These are phyloP conservation scores for Leptinotarsa undecemlineata DNA, from an alignment of 1,140 invertebrate species.

Conservation along the genomic window DNA sequence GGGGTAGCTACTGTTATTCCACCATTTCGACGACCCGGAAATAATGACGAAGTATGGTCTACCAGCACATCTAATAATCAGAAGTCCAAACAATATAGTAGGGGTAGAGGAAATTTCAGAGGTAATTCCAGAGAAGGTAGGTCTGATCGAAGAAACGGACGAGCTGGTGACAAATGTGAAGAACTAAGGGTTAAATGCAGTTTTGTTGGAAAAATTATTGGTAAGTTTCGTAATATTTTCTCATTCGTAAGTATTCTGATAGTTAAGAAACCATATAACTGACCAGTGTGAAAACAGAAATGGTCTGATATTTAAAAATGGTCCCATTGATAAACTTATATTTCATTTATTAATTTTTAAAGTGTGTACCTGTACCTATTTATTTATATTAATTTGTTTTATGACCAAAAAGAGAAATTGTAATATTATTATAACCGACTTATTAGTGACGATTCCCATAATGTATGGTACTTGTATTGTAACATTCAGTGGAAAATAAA, in stretches of 20 bases:
- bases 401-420: no score
- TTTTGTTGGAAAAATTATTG: slow-evolving; percentile 36
- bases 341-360: no score
- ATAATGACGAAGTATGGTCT: slow-evolving; percentile 12
- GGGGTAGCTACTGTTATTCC: background rate
- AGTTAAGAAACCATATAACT: background rate
- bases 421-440: no score
- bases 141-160: slow-evolving; percentile 2
- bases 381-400: no score
- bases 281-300: background rate
- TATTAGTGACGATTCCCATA: no score
- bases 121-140: background rate
- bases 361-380: no score
- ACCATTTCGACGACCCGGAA: background rate
- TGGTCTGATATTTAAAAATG: background rate
- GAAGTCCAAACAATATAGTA: background rate
- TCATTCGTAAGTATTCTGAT: no score
- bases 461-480: no score
- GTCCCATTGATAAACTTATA: no score
- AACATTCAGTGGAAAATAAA: no score
- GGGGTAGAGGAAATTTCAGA: background rate
- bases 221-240: background rate
- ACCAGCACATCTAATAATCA: background rate
- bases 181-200: slow-evolving; percentile 33
- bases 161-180: slow-evolving; percentile 13